Conservation (phyloP, 2,113 vertebrate species). For the Myiopsitta monachus region DNA sequence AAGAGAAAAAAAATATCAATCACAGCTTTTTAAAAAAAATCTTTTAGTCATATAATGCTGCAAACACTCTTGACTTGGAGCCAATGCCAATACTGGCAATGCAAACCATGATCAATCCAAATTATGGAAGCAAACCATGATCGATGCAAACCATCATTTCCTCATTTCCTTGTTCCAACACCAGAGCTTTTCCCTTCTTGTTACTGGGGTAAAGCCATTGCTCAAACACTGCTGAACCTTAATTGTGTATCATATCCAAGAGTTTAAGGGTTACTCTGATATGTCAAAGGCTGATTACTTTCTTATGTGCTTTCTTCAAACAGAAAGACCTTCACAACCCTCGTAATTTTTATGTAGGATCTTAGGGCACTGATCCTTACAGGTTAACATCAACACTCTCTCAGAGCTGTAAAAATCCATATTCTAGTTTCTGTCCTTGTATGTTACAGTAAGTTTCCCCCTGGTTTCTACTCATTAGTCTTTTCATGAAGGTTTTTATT, state of each 20-base stretch:
- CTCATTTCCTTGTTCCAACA: background rate
- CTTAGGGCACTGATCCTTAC: background rate
- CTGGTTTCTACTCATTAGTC: background rate
- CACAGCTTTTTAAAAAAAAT: background rate
- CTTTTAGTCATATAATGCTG: background rate
- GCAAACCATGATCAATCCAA: background rate
- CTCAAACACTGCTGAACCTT: background rate
- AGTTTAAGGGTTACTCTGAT: background rate
- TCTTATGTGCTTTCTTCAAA: background rate
- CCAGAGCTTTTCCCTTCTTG: background rate
- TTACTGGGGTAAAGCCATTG: background rate
- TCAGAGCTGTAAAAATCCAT: background rate
- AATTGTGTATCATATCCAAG: fast-evolving
- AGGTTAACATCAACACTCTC: background rate
- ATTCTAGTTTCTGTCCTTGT: background rate
- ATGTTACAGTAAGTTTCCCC: background rate
- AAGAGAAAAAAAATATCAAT: background rate
- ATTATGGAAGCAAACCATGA: background rate
- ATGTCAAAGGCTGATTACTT: background rate
- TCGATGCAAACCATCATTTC: background rate
- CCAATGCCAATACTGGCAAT: background rate
- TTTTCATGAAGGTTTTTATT: background rate
- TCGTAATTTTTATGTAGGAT: background rate
- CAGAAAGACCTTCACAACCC: background rate
- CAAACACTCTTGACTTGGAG: background rate